Evolutionary conservation across 2,797 vertebrate species (phyloP).

Genomic region (Chromis chromis): DNA sequence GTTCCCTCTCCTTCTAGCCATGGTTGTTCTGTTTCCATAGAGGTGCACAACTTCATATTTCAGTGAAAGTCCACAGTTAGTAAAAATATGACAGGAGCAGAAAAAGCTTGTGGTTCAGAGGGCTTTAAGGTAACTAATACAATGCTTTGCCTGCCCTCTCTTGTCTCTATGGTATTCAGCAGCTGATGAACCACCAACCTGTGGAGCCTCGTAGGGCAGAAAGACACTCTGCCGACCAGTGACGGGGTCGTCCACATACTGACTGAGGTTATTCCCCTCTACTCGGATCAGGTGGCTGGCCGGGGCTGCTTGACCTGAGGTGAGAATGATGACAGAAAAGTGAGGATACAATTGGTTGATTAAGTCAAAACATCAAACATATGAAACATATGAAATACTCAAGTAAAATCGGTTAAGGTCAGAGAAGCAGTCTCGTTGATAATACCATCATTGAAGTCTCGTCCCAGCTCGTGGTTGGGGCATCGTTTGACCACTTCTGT

Average conservation of each 20-base stretch:
- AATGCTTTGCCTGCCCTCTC: neutral
- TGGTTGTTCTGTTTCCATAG: too few species aligned
- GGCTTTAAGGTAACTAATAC: neutral
- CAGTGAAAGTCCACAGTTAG: too few species aligned
- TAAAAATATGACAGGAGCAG: too few species aligned
- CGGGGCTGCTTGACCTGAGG: constrained; percentile 92
- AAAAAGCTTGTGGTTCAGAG: too few species aligned
- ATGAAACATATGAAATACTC: neutral
- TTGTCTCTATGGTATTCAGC: neutral
- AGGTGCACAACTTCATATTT: too few species aligned
- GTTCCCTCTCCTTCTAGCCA: too few species aligned
- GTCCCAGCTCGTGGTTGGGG: constrained; percentile 96
- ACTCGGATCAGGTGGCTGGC: constrained; percentile 97
- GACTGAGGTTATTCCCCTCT: constrained; percentile 94
- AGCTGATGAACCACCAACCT: constrained; percentile 84
- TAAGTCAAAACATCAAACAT: neutral
- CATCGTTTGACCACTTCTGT: constrained; percentile 98
- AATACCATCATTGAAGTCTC: constrained; percentile 95
- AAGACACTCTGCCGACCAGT: constrained; percentile 96
- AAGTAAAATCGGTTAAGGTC: too few species aligned
- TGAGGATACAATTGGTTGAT: neutral
- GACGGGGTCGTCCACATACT: constrained; percentile 96
- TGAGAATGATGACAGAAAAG: neutral
- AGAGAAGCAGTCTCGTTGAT: neutral
- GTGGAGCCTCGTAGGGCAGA: constrained; percentile 94